These are phyloP conservation scores for Nyctereutes procyonoides DNA, from an alignment of 2,113 vertebrate species.

Conservation along the genomic window DNA sequence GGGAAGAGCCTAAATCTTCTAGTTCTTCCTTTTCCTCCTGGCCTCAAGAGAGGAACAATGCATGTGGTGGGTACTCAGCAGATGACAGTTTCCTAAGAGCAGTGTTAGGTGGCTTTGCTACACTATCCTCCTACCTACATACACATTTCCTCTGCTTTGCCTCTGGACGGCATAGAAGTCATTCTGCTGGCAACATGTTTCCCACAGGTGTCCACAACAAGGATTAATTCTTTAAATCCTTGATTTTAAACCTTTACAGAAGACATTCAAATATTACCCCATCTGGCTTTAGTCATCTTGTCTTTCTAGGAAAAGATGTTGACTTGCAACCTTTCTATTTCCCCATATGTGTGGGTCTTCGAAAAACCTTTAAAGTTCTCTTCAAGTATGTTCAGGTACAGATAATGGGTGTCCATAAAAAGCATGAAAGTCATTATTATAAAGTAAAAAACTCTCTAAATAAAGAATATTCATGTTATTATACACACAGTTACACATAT, in stretches of 20 bases:
- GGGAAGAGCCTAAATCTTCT: background rate
- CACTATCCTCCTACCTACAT: no score
- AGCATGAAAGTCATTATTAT: background rate
- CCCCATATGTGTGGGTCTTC: background rate
- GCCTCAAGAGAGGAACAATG: background rate
- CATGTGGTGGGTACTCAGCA: no score
- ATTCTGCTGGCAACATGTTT: background rate
- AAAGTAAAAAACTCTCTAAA: background rate
- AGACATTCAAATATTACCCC: slow-evolving; percentile 11
- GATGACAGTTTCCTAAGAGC: background rate
- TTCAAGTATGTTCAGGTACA: background rate
- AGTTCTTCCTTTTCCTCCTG: background rate
- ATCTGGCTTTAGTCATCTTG: background rate
- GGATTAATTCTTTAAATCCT: background rate
- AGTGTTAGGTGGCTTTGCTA: background rate
- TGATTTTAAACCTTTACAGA: slow-evolving; percentile 3
- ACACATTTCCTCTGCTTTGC: background rate
- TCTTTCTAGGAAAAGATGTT: slow-evolving; percentile 43
- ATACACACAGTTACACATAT: background rate
- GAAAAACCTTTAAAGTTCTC: background rate
- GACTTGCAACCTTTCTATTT: background rate
- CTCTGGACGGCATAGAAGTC: background rate
- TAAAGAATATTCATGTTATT: background rate
- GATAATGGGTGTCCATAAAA: background rate
- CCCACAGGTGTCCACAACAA: background rate